Evolutionary conservation across 2,113 vertebrate genomes (phyloP).

Genomic region (Chloropsis cyanopogon): DNA sequence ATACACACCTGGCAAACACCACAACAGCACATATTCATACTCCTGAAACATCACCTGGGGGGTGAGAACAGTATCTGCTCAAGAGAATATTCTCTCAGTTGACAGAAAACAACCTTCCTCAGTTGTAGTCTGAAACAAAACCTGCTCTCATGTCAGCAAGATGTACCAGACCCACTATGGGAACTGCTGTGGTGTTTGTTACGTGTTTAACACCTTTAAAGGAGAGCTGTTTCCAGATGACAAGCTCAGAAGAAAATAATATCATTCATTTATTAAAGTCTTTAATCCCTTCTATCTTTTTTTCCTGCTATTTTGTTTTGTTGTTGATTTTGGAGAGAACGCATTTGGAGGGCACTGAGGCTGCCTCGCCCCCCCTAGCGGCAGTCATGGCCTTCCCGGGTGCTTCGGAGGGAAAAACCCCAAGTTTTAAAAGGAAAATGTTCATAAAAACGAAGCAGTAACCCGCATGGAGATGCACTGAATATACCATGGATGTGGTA

Average conservation of each 20-base stretch:
- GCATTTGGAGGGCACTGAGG: background rate
- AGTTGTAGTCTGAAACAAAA: background rate
- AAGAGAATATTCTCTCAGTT: background rate
- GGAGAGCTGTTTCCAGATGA: background rate
- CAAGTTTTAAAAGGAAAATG: background rate
- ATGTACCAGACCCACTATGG: background rate
- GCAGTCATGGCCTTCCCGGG: background rate
- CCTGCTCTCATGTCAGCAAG: background rate
- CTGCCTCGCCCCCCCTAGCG: conserved; percentile 46
- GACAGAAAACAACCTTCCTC: background rate
- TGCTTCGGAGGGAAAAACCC: background rate
- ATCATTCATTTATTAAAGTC: background rate
- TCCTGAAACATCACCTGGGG: background rate
- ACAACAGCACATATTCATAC: background rate
- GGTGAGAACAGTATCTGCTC: background rate
- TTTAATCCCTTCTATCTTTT: background rate
- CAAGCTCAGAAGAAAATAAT: background rate
- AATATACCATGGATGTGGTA: background rate
- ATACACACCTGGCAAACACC: background rate
- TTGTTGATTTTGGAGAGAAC: conserved; percentile 14
- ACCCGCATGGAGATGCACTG: background rate
- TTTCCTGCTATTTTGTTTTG: background rate
- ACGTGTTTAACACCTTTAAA: background rate
- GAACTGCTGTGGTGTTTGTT: background rate
- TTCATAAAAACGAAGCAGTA: background rate